Conservation (phyloP, 2,888 invertebrate species). For the Athrips mouffetella region DNA sequence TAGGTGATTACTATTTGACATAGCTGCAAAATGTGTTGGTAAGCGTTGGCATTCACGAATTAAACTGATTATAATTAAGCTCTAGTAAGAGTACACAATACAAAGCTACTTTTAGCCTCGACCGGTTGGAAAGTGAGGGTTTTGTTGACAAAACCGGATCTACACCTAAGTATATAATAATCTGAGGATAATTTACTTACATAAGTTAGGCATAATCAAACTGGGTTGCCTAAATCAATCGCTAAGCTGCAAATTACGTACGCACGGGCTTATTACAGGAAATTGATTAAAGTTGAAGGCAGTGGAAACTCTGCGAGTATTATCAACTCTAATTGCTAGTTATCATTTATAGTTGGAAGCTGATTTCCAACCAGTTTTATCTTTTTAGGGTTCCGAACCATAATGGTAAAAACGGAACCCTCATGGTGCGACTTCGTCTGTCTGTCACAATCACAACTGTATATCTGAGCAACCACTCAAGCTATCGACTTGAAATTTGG, state of each 20-base stretch:
- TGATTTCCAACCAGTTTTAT: neutral
- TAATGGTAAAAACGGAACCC: too few relatives aligned
- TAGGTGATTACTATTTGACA: too few relatives aligned
- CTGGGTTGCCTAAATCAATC: neutral
- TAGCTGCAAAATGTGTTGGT: too few relatives aligned
- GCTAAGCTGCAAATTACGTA: neutral
- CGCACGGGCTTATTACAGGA: neutral
- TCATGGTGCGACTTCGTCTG: too few relatives aligned
- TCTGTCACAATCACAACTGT: too few relatives aligned
- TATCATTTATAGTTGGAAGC: neutral
- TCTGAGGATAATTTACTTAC: conserved; percentile 14
- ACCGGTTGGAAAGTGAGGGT: conserved; percentile 70
- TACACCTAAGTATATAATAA: conserved; percentile 38
- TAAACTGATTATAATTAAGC: too few relatives aligned
- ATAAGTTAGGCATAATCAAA: too few relatives aligned
- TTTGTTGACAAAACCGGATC: conserved; percentile 62
- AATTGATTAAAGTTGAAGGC: neutral
- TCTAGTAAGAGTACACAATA: conserved; percentile 7
- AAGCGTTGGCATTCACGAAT: neutral
- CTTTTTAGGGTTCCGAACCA: too few relatives aligned
- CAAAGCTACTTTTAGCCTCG: conserved; percentile 33
- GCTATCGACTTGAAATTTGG: too few relatives aligned
- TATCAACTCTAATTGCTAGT: neutral
- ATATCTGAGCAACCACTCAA: too few relatives aligned
- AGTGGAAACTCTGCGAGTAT: conserved; percentile 1